Conservation (phyloP, 2,888 invertebrate genomes). For the Pristionchus entomophagus region DNA sequence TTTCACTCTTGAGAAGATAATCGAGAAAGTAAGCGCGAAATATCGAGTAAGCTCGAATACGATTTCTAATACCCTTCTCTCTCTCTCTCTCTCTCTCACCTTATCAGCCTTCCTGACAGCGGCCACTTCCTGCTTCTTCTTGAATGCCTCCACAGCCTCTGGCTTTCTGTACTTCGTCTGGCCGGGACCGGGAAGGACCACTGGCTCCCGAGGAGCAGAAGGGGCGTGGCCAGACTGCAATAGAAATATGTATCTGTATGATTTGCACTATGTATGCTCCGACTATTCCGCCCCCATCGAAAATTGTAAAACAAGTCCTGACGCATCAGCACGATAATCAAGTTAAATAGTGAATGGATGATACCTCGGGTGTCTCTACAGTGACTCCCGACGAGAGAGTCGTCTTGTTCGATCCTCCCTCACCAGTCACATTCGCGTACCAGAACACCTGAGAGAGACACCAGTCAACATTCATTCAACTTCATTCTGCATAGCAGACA, state of each 20-base stretch:
- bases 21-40: too few species aligned
- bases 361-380: slow-evolving; percentile 40
- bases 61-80: background rate
- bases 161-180: slow-evolving; percentile 87
- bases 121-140: slow-evolving; percentile 22
- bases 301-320: too few species aligned
- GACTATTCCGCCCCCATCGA: too few species aligned
- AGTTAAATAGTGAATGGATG: too few species aligned
- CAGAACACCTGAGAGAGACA: slow-evolving; percentile 40
- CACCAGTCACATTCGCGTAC: slow-evolving; percentile 46
- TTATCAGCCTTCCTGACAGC: slow-evolving; percentile 72
- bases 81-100: slow-evolving; percentile 25
- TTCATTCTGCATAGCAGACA: too few species aligned
- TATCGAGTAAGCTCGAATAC: too few species aligned
- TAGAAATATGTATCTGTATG: too few species aligned
- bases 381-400: slow-evolving; percentile 45
- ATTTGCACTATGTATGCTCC: too few species aligned
- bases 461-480: too few species aligned
- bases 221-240: background rate
- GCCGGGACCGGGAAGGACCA: slow-evolving; percentile 86
- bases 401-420: slow-evolving; percentile 21
- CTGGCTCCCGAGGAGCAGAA: slow-evolving; percentile 15
- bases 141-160: slow-evolving; percentile 77
- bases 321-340: too few species aligned
- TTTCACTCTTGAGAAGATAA: too few species aligned